Evolutionary conservation across 2,113 vertebrate genomes (phyloP), one percentile per base, ranked within the genome.

Genomic region (Probosciger aterrimus): DNA sequence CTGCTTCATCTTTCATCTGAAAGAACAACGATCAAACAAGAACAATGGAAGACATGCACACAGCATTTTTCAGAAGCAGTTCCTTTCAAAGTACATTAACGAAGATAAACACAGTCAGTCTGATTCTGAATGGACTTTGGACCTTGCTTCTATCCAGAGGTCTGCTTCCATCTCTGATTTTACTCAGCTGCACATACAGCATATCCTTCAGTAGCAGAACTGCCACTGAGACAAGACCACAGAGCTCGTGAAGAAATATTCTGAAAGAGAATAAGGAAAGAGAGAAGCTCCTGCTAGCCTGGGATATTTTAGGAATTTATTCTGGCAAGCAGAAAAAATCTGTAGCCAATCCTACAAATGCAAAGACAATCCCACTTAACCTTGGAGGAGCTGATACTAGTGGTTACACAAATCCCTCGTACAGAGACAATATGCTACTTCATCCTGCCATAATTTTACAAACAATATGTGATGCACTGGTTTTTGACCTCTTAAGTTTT

Each of bases 71-170:
- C 53, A 84, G 57, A 88, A 86, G 64, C 1, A 6, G 62, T 30
- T 92, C 27, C 69, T 84, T 93, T 74, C 64, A 57, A 86, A 71
- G 60, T 49, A 64, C 37, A 18, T 69, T 23, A 55, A 63, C 19
- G 13, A 84, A 68, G 55, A 82, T 20, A 86, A 93, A 88, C 1
- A 1, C 79, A 80, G 43, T 63, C 11, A 46, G 44, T 62, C 75
- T 93, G 78, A 35, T 15, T 85, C 65, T 62, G 10, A 70, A 16
- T 4, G 57, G 65, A 93, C 86, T 95, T 88, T 88, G 83, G 75
- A 95, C 95, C 94, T 95, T 68, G 68, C 55, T 88, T 46, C 77
- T 75, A 39, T 22, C 33, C 41, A 78, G 80, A 79, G 41, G 24
- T 78, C 82, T 68, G 64, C 55, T n/a, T 80, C 27, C 35, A 12